phyloP scores from a whole-genome alignment of 2,113 vertebrate species.

The Hypanus sabinus region DNA sequence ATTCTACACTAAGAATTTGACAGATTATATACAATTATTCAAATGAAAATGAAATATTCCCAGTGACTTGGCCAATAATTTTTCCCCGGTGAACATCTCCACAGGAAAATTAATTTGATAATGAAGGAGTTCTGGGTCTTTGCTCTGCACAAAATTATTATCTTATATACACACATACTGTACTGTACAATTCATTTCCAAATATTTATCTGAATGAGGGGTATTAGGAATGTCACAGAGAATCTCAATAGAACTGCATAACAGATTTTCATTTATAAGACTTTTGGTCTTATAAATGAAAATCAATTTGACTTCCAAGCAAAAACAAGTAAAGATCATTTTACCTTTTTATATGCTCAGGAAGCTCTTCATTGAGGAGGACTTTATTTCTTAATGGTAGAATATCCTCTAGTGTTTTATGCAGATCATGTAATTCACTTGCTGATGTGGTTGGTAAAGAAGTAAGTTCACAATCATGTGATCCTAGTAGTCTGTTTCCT shows the following conservation, averaged over 20 bases:
- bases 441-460: conserved; percentile 54
- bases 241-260: not conserved
- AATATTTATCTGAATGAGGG: not conserved
- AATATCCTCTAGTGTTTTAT: conserved; percentile 61
- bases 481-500: conserved; percentile 55
- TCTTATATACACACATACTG: not conserved
- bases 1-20: not conserved
- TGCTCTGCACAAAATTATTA: not conserved
- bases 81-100: not conserved
- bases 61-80: not conserved
- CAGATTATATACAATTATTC: not conserved
- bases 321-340: conserved; percentile 39
- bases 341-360: conserved; percentile 65
- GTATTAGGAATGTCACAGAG: not conserved
- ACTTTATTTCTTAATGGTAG: conserved; percentile 55
- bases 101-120: not conserved
- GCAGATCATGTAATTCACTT: conserved; percentile 63
- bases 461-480: conserved; percentile 57
- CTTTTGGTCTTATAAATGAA: not conserved
- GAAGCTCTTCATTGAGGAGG: conserved; percentile 55
- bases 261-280: not conserved
- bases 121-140: not conserved
- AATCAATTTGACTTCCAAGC: not conserved
- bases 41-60: not conserved
- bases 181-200: not conserved